These are phyloP conservation scores for Erythrolamprus reginae DNA, from an alignment of 2,113 vertebrate genomes.

Conservation along the genomic window DNA sequence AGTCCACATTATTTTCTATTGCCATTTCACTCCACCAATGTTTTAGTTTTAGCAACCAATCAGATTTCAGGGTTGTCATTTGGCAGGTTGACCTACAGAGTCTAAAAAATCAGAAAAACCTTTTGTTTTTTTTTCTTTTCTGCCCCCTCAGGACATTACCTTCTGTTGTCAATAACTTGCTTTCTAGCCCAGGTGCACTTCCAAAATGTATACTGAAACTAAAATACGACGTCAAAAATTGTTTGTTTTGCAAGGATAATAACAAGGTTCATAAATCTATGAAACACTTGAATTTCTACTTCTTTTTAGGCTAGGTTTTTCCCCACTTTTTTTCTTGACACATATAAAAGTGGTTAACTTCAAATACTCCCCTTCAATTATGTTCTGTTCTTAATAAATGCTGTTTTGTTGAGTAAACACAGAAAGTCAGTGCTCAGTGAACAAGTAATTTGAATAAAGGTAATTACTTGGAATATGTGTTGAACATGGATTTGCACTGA, in stretches of 20 bases:
- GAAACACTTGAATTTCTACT: background rate
- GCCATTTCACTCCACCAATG: background rate
- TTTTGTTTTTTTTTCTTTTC: background rate
- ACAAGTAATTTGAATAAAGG: background rate
- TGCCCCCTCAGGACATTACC: background rate
- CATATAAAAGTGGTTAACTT: background rate
- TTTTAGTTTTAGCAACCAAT: background rate
- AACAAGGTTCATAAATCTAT: background rate
- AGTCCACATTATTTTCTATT: background rate
- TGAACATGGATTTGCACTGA: background rate
- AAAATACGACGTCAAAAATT: background rate
- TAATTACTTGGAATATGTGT: background rate
- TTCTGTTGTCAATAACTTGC: slow-evolving; percentile 4
- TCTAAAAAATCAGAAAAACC: background rate
- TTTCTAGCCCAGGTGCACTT: background rate
- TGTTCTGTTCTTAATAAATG: background rate
- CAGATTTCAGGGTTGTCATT: background rate
- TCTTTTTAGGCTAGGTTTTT: background rate
- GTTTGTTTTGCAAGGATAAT: slow-evolving; percentile 1
- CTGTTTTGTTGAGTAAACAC: background rate
- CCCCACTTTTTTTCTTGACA: background rate
- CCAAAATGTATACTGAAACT: background rate
- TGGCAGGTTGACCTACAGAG: background rate
- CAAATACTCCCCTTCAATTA: background rate
- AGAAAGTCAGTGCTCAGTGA: background rate